Evolutionary conservation across 2,888 invertebrate species (phyloP).

Genomic region (Frankliniella intonsa): DNA sequence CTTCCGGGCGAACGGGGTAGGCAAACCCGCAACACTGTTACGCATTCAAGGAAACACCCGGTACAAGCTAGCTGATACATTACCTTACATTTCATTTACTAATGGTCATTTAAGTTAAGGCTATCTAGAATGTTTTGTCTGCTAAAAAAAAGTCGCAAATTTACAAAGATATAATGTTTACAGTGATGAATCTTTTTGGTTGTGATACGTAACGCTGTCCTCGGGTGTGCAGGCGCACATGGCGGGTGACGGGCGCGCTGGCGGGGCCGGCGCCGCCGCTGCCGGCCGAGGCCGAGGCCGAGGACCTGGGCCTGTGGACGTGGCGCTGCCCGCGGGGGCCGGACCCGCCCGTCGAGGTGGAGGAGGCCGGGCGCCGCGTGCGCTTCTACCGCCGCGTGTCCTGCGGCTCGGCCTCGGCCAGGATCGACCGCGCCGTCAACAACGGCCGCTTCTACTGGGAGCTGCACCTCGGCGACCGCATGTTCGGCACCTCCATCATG

Average conservation of each 20-base stretch:
- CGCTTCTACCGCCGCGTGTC: slow-evolving; percentile 11
- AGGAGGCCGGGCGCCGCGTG: background rate
- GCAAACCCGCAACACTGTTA: no score
- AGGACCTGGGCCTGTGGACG: background rate
- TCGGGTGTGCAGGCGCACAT: background rate
- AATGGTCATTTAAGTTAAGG: no score
- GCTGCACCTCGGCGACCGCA: slow-evolving; percentile 43
- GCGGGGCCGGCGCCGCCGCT: background rate
- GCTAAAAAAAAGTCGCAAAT: no score
- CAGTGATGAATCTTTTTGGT: no score
- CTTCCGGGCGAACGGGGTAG: no score
- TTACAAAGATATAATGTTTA: no score
- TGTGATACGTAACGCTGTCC: no score
- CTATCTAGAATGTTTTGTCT: no score
- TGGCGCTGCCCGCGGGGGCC: background rate
- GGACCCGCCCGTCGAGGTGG: slow-evolving; percentile 6
- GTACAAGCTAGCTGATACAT: no score
- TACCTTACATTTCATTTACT: no score
- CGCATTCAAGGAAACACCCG: no score
- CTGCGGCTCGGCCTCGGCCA: background rate
- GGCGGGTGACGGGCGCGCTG: background rate
- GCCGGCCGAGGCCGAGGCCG: background rate
- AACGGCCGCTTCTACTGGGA: slow-evolving; percentile 15
- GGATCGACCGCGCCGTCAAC: background rate
- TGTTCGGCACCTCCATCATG: slow-evolving; percentile 73